Base-by-base conservation (phyloP, 1,140 invertebrate genomes). In the Oreohelix idahoensis region DNA sequence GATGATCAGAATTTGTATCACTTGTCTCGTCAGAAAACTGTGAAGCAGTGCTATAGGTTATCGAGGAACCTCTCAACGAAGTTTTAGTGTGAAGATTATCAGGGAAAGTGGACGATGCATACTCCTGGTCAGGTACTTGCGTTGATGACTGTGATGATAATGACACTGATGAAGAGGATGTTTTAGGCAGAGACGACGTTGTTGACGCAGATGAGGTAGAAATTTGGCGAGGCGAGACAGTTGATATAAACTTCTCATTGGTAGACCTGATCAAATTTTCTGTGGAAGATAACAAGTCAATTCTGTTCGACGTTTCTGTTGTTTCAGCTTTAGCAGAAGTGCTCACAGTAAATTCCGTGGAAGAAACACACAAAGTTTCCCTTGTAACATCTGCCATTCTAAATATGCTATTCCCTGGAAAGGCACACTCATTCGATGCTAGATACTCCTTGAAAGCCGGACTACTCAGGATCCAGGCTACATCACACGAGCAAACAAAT, bases 401-500 rank as follows among this genome's bases (percentile, higher is more conserved):
- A 23, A 77, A 77, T 29, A 1, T 77, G 17, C 49, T 51, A 11
- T 23, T 20, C 23, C 23, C 38, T 17, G 75, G 42, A 36, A 77
- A 77, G 4, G 36, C 35, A 45, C 75, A 77, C 23, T 77, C 49
- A 29, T 77, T 77, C 11, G 51, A 38, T 20, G 75, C 15, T 36
- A 77, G n/a, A 29, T 36, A 77, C 38, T 49, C 42, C 38, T 35
- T 32, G 23, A 77, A 77, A 5, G 4, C 5, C 26, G 51, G 32
- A 29, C 23, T 29, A 8, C 11, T 29, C 42, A 66, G n/a, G 4
- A 66, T 79, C 79, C 79, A 81, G 17, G 79, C 63, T 32, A 81
- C 32, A 53, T 71, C 51, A 71, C 79, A 81, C 4, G 66, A n/a
- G n/a, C 79, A 81, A 17, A 10, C 39, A 51, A 81, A 81, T 29